Conservation (phyloP, 2,888 invertebrate genomes). For the Thera britannica region DNA sequence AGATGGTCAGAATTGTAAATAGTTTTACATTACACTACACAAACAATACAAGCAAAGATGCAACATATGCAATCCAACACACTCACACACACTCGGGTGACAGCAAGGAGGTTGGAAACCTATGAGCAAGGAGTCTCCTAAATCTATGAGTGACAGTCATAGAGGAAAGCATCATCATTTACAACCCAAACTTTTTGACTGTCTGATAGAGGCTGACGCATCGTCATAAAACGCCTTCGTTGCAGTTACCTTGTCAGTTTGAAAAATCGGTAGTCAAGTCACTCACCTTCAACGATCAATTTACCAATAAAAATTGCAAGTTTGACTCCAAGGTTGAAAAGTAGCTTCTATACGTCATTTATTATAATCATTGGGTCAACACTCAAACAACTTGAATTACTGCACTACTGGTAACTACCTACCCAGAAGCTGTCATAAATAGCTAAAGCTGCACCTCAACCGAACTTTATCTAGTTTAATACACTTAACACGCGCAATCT, state of each 20-base stretch:
- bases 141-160: no score
- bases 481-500: constrained; percentile 13
- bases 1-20: background rate
- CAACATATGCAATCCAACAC: no score
- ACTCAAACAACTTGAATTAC: background rate
- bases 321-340: background rate
- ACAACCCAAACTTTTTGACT: no score
- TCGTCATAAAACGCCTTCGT: background rate
- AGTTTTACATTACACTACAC: no score
- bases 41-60: no score
- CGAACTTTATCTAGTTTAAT: constrained; percentile 24
- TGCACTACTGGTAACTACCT: background rate
- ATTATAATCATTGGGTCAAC: background rate
- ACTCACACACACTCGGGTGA: no score
- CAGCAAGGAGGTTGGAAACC: no score
- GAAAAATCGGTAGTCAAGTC: background rate
- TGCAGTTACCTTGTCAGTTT: background rate
- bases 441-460: constrained; percentile 21
- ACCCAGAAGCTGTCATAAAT: constrained; percentile 2
- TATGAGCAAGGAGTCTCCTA: no score
- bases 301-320: constrained; percentile 4
- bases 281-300: constrained; percentile 2
- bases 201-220: no score
- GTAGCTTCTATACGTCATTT: background rate
- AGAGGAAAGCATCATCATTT: no score